Percentiles rank a stretch among this genome's conserved stretches.
Conservation (phyloP, 2,888 invertebrate species). For the Clivina fossor region DNA sequence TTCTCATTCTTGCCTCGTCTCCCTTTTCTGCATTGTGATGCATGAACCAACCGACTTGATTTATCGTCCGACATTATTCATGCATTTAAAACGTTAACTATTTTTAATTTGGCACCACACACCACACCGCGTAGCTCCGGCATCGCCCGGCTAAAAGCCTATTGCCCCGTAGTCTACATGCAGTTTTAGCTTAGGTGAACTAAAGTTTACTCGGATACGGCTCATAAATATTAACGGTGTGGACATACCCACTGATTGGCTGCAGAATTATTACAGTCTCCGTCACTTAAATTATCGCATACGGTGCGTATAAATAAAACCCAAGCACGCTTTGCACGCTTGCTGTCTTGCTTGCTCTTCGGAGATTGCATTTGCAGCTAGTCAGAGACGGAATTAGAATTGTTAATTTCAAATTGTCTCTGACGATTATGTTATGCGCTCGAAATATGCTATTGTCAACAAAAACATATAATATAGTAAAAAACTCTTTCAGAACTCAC, state of each 20-base stretch:
- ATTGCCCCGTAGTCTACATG: no score
- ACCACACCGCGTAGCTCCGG: no score
- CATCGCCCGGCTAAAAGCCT: no score
- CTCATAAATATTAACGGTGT: constrained; percentile 35
- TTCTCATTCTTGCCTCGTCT: no score
- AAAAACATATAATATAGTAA: no score
- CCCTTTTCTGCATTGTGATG: constrained; percentile 26
- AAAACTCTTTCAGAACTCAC: no score
- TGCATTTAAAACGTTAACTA: constrained; percentile 35
- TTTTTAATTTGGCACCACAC: constrained; percentile 34
- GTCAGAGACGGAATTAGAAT: no score
- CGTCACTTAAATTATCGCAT: constrained; percentile 33
- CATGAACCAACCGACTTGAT: constrained; percentile 31
- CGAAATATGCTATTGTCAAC: no score
- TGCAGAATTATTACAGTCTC: constrained; percentile 34
- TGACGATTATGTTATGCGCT: no score
- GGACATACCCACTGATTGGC: constrained; percentile 35
- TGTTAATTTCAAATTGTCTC: no score
- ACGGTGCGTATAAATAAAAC: constrained; percentile 31
- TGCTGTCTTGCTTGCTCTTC: no score
- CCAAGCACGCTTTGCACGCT: constrained; percentile 3
- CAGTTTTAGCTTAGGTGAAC: constrained; percentile 29
- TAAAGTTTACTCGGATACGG: constrained; percentile 34
- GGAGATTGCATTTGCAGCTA: no score
- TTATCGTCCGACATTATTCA: constrained; percentile 33